Base-by-base conservation (phyloP, 2,888 invertebrate genomes). In the Chydorus sphaericus region DNA sequence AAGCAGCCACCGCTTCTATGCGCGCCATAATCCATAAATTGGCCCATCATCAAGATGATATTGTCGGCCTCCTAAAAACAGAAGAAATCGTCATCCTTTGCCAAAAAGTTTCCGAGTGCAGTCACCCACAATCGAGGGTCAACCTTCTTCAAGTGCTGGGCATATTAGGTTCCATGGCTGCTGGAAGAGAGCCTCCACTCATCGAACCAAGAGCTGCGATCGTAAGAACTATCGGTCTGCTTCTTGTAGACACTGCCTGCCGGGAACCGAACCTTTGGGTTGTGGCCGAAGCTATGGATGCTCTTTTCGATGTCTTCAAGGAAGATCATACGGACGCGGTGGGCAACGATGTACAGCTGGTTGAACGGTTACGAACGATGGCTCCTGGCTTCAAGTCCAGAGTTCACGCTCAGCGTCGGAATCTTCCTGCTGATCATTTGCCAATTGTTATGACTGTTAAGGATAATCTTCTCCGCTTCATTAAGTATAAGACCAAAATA, bases 251-350 rank as follows among this genome's bases (percentile, higher is more conserved):
- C 31, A 60, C 61, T 23, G 74, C 77, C 29, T 63, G 62, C 65
- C 69, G 63, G 61, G 75, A 75, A 62, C 69, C 71, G 20, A 79
- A 82, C 59, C 76, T 82, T 7, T 83, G 83, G 81, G 78, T 84
- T 5, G 70, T 81, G 33, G 83, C 85, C 0, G 86, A 86, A 71
- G 78, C 82, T 4, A 66, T 85, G 37, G 86, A 86, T 65, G 78
- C 82, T 1, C 65, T 85, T 28, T 82, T 85, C 69, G 86, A 86
- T 65, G 75, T 86, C 61, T 86, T 82, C 68, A 77, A 82, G 0
- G 84, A 85, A 65, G 85, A 86, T 65, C 81, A 83, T 64, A 79
- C 82, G 56, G 81, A 85, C 66, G 65, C 65, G 20, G 69, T 83
- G 57, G 79, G 82, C 1, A 71, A 71, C 58, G 79, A 81, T 65